These are phyloP conservation scores for Pectinophora gossypiella DNA, from an alignment of 1,140 invertebrate species.

Conservation along the genomic window DNA sequence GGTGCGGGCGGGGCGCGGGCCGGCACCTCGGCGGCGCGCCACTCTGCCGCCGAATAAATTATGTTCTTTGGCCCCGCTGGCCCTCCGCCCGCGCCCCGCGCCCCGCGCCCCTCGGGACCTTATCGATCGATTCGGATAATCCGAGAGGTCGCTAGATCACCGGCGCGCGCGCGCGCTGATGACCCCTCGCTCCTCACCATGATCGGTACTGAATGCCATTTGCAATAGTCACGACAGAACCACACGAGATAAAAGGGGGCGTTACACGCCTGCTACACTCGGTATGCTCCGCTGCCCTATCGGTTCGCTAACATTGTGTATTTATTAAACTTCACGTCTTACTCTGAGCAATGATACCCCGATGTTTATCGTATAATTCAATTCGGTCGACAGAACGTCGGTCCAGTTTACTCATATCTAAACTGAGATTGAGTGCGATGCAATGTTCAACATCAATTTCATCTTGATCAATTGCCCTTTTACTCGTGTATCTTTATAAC, in stretches of 20 bases:
- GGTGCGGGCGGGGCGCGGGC: conserved; percentile 23
- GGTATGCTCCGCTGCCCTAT: no score
- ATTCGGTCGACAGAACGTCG: conserved; percentile 17
- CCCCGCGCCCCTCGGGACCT: conserved; percentile 24
- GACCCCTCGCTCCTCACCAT: conserved; percentile 30
- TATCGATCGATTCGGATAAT: conserved; percentile 60
- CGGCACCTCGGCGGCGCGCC: conserved; percentile 50
- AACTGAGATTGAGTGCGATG: conserved; percentile 30
- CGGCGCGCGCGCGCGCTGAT: conserved; percentile 40
- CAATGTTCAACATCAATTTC: conserved; percentile 26
- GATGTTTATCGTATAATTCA: conserved; percentile 15
- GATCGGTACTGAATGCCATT: conserved; percentile 43
- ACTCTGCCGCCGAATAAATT: conserved; percentile 67
- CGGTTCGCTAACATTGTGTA: no score
- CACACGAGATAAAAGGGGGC: conserved; percentile 25
- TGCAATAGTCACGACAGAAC: conserved; percentile 45
- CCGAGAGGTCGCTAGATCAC: conserved; percentile 43
- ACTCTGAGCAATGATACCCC: not conserved
- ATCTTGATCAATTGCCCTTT: conserved; percentile 34
- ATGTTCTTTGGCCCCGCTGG: conserved; percentile 29
- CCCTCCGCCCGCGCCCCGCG: conserved; percentile 10
- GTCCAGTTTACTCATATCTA: conserved; percentile 22
- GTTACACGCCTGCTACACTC: no score
- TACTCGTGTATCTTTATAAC: conserved; percentile 34
- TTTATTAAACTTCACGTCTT: no score